Base-by-base conservation (phyloP, 2,888 invertebrate genomes). In the Perizoma flavofasciatum region DNA sequence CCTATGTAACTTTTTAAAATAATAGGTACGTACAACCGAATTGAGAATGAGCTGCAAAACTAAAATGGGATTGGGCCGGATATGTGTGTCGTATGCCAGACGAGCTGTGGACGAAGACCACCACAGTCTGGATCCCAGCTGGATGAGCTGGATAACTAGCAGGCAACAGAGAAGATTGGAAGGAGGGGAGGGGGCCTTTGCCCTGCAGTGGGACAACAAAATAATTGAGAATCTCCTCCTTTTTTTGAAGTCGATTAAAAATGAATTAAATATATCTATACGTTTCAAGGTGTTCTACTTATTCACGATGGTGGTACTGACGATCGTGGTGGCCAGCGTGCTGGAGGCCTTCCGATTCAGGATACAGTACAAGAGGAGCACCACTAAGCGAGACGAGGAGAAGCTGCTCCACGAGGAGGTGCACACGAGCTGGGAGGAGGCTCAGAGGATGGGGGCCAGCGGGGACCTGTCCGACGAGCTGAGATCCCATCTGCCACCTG, bases 281-380 rank as follows among this genome's bases (percentile, higher is more conserved):
- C 59, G 4, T 61, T 77, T 64, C 1, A 73, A 92, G 92, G 92
- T 92, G 43, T 98, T 97, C 89, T 97, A 97, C 84, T 89, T 98
- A 51, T 95, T 96, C 73, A 97, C 97, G 55, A 97, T 97, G 97
- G 96, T 96, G 63, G 97, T 98, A n/a, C 89, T 98, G 74, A 97
- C 97, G 0, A 97, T 97, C 63, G 96, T 97, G 52, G 97, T 97
- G 32, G 97, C 97, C 10, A 97, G 97, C 73, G 97, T 98, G 65
- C 88, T 97, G 67, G 97, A 97, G 83, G 96, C 97, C 4, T 97
- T 97, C 86, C 89, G 97, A 53, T 97, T 97, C 85, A 92, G 97
- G 68, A 97, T 97, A 80, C 96, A 97, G 83, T 97, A 97, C 85
- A 96, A 97, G 81, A 90, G 95, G 55, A 95, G 95, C 75, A 96